Percentiles rank a stretch among this genome's conserved stretches.
Conservation (phyloP, 2,113 vertebrate species). For the Gasterosteus nipponicus region DNA sequence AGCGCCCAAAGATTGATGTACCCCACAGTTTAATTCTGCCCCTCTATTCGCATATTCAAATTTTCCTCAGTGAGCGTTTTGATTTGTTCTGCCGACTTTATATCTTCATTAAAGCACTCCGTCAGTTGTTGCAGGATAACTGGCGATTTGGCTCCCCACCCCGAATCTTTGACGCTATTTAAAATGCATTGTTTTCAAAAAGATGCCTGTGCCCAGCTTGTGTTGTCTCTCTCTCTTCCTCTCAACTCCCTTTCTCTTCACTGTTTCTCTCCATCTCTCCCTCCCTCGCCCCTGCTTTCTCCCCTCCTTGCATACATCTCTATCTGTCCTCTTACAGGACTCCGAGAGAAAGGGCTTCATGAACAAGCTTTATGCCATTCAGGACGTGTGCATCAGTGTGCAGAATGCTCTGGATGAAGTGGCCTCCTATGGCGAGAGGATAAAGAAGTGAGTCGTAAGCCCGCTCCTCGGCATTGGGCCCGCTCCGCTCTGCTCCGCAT, state of each 20-base stretch:
- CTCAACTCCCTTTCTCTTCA: constrained; percentile 30
- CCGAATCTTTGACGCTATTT: constrained; percentile 78
- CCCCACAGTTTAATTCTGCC: constrained; percentile 71
- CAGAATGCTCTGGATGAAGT: constrained; percentile 97
- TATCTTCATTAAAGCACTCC: constrained; percentile 76
- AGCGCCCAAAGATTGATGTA: constrained; percentile 68
- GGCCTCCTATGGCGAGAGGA: constrained; percentile 94
- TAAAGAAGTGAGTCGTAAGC: constrained; percentile 94
- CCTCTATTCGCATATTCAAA: constrained; percentile 76
- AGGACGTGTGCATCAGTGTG: constrained; percentile 97
- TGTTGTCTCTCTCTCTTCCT: constrained; percentile 56
- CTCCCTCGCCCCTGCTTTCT: constrained; percentile 48
- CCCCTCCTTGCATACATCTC: constrained; percentile 61
- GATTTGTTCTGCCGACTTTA: constrained; percentile 81
- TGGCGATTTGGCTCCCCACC: constrained; percentile 74
- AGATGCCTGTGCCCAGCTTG: constrained; percentile 74
- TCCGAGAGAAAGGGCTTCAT: constrained; percentile 97
- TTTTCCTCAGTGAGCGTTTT: constrained; percentile 71
- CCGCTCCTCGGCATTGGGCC: constrained; percentile 69
- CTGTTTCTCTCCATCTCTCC: constrained; percentile 30
- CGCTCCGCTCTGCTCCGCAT: constrained; percentile 45
- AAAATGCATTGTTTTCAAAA: constrained; percentile 76
- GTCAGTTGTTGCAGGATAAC: constrained; percentile 74
- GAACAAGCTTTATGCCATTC: constrained; percentile 98
- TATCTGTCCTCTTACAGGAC: constrained; percentile 86